A percentile compares a stretch with the other conserved stretches of the same genome.
phyloP scores from a whole-genome alignment of 1,140 invertebrate species.

The Drosophila gunungcola region DNA sequence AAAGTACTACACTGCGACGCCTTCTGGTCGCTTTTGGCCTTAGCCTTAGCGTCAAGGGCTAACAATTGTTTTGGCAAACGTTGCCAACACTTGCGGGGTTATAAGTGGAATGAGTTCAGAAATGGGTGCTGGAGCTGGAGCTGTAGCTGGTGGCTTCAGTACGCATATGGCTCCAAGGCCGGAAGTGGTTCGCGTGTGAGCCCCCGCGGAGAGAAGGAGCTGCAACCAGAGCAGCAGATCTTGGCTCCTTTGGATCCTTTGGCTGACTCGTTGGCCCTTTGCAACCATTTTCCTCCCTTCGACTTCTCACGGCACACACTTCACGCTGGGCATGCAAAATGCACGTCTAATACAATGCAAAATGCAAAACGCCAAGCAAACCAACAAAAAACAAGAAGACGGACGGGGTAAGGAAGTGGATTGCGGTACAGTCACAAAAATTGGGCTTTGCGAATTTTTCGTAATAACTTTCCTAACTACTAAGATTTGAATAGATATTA shows the following conservation, averaged over 20 bases:
- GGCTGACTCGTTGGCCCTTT: neutral
- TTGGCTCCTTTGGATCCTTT: constrained; percentile 8
- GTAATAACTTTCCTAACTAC: too few species aligned
- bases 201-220: constrained; percentile 21
- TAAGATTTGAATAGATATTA: too few species aligned
- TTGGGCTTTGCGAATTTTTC: too few species aligned
- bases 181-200: constrained; percentile 71
- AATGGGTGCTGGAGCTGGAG: neutral
- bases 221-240: constrained; percentile 30
- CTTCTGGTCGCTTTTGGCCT: constrained; percentile 40
- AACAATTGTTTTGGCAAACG: constrained; percentile 74
- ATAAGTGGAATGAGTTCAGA: neutral
- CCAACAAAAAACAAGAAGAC: constrained; percentile 26
- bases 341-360: constrained; percentile 80
- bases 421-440: constrained; percentile 1
- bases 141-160: constrained; percentile 1
- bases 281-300: constrained; percentile 36
- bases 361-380: constrained; percentile 74
- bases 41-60: constrained; percentile 53
- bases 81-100: constrained; percentile 56
- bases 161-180: constrained; percentile 43
- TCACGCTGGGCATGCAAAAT: constrained; percentile 82
- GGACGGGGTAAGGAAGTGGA: neutral
- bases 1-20: constrained; percentile 53
- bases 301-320: constrained; percentile 60